Evolutionary conservation across 2,113 vertebrate genomes (phyloP).

Genomic region (Oncorhynchus nerka): DNA sequence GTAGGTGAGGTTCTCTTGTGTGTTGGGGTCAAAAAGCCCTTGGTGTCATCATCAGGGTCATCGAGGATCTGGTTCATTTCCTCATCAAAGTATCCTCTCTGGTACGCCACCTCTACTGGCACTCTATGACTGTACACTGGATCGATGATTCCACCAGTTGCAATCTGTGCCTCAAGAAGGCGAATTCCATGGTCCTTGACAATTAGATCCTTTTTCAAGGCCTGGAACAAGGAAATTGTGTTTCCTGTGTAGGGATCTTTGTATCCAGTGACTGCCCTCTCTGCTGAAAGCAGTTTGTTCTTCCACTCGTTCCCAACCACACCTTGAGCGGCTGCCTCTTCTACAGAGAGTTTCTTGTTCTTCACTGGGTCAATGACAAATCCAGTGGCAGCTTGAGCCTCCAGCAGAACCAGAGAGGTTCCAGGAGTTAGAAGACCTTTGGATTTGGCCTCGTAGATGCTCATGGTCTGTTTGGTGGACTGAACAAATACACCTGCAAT

Average conservation of each 20-base stretch:
- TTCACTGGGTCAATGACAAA: constrained; percentile 68
- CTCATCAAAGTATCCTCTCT: too few relatives aligned
- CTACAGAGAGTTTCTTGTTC: constrained; percentile 56
- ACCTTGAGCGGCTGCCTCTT: constrained; percentile 50
- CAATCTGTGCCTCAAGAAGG: too few relatives aligned
- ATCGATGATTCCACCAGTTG: too few relatives aligned
- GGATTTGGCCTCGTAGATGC: constrained; percentile 68
- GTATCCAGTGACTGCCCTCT: too few relatives aligned
- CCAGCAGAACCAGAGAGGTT: constrained; percentile 48
- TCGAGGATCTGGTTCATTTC: too few relatives aligned
- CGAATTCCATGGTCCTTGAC: too few relatives aligned
- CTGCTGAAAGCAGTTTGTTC: constrained; percentile 41
- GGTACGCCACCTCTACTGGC: too few relatives aligned
- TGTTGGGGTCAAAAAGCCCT: constrained; percentile 89
- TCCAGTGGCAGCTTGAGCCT: constrained; percentile 71
- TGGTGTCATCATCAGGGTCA: constrained; percentile 36
- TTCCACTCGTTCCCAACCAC: constrained; percentile 52
- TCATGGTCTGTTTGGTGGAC: constrained; percentile 30
- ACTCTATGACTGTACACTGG: too few relatives aligned
- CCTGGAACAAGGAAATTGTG: too few relatives aligned
- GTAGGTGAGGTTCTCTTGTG: constrained; percentile 71
- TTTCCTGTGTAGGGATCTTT: too few relatives aligned
- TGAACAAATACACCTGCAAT: too few relatives aligned
- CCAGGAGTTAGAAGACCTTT: constrained; percentile 17
- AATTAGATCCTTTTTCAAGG: too few relatives aligned